Evolutionary conservation across 2,113 vertebrate species (phyloP).

Genomic region (Coryphaenoides rupestris): DNA sequence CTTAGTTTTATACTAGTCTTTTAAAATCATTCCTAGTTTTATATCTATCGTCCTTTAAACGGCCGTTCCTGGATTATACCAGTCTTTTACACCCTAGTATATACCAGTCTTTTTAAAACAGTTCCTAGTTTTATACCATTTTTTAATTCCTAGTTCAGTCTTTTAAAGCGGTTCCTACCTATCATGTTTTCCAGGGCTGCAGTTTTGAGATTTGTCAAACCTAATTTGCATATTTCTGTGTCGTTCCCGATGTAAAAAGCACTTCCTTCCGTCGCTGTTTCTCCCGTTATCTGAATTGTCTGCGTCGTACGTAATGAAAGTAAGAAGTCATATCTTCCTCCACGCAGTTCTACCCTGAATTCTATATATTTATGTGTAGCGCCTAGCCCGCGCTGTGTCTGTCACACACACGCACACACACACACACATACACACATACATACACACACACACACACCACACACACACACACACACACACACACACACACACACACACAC

Average conservation of each 20-base stretch:
- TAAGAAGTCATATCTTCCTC: slow-evolving; percentile 51
- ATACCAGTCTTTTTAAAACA: too few relatives aligned
- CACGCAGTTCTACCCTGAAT: slow-evolving; percentile 49
- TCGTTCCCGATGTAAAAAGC: slow-evolving; percentile 35
- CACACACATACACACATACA: background rate
- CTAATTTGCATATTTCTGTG: slow-evolving; percentile 47
- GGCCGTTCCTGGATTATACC: too few relatives aligned
- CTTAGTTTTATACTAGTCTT: too few relatives aligned
- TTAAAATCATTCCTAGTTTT: too few relatives aligned
- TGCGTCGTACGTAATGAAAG: slow-evolving; percentile 55
- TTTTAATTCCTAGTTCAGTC: too few relatives aligned
- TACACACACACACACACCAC: slow-evolving; percentile 19
- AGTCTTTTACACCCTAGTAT: too few relatives aligned
- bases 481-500: slow-evolving; percentile 26
- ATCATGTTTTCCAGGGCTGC: slow-evolving; percentile 22
- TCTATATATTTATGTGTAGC: slow-evolving; percentile 53
- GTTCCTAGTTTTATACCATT: too few relatives aligned
- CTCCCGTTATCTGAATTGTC: slow-evolving; percentile 49
- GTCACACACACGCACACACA: background rate
- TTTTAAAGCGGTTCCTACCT: too few relatives aligned
- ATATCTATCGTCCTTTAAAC: too few relatives aligned
- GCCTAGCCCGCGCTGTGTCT: slow-evolving; percentile 31
- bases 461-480: slow-evolving; percentile 19
- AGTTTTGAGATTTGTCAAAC: slow-evolving; percentile 22
- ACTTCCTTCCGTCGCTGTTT: slow-evolving; percentile 26